Evolutionary conservation across 2,797 vertebrate species (phyloP).

Genomic region (Phyllotis vaccarum): DNA sequence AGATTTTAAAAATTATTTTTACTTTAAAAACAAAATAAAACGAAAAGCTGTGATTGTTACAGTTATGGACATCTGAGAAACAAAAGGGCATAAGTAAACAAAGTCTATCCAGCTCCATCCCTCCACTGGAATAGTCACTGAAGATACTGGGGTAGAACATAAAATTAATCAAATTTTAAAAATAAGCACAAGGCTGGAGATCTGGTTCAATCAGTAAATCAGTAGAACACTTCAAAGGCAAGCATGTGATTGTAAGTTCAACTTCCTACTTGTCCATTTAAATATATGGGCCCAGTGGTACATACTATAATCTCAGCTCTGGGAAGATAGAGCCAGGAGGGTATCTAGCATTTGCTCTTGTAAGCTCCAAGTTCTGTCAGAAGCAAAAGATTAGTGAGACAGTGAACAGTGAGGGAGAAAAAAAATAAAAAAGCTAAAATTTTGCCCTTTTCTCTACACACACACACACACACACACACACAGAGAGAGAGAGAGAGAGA

Average conservation of each 20-base stretch:
- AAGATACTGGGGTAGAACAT: neutral
- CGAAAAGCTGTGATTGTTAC: neutral
- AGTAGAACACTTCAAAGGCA: neutral
- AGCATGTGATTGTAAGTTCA: neutral
- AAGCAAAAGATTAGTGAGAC: neutral
- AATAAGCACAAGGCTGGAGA: neutral
- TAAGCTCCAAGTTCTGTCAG: neutral
- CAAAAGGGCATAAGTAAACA: neutral
- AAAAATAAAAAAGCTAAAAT: no score
- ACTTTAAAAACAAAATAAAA: neutral
- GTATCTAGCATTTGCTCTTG: neutral
- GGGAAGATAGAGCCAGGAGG: neutral
- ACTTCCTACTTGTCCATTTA: neutral
- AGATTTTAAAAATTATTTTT: neutral
- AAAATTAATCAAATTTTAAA: neutral
- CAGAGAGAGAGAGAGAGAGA: no score
- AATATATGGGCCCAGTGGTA: neutral
- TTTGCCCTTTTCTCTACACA: neutral
- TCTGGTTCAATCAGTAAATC: neutral
- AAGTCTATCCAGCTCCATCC: neutral
- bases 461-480: neutral
- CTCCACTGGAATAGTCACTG: neutral
- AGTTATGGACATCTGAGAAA: neutral
- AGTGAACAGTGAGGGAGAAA: neutral
- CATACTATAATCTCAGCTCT: neutral